These are phyloP conservation scores for Drosophila rufa DNA, from an alignment of 1,140 invertebrate genomes.

Conservation along the genomic window DNA sequence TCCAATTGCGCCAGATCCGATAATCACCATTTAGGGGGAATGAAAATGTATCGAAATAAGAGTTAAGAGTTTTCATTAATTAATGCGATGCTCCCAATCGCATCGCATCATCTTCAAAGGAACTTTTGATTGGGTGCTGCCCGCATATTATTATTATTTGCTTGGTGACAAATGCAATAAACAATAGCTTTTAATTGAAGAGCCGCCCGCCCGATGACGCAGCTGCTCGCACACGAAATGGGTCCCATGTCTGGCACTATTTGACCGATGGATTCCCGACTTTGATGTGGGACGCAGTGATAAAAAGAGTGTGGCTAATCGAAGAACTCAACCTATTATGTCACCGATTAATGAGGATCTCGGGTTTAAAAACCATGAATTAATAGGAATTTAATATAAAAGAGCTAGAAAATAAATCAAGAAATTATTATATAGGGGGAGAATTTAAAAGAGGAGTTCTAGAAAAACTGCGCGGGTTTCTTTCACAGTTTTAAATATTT, in stretches of 20 bases:
- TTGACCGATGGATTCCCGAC: conserved; percentile 1
- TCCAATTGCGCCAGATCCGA: conserved; percentile 51
- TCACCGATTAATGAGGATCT: not conserved
- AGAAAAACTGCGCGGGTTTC: not conserved
- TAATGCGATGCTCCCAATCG: conserved; percentile 39
- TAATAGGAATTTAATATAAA: not conserved
- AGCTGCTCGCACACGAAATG: conserved; percentile 32
- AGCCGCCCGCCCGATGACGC: conserved; percentile 30
- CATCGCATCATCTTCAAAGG: conserved; percentile 58
- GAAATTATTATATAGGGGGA: too few relatives aligned
- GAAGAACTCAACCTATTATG: not conserved
- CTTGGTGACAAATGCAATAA: conserved; percentile 74
- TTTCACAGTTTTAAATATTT: not conserved
- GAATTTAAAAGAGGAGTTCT: not conserved
- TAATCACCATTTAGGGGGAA: conserved; percentile 56
- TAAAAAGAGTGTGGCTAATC: conserved; percentile 1
- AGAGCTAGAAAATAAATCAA: not conserved
- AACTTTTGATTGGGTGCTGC: conserved; percentile 55
- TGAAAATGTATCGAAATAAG: conserved; percentile 37
- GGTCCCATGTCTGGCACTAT: conserved; percentile 2
- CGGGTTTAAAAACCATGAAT: not conserved
- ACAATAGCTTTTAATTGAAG: conserved; percentile 74
- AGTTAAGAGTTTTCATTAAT: conserved; percentile 53
- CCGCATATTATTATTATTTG: conserved; percentile 46
- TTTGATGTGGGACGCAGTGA: conserved; percentile 3